Evolutionary conservation across 2,888 invertebrate species (phyloP).

Genomic region (Hydriomena furcata): DNA sequence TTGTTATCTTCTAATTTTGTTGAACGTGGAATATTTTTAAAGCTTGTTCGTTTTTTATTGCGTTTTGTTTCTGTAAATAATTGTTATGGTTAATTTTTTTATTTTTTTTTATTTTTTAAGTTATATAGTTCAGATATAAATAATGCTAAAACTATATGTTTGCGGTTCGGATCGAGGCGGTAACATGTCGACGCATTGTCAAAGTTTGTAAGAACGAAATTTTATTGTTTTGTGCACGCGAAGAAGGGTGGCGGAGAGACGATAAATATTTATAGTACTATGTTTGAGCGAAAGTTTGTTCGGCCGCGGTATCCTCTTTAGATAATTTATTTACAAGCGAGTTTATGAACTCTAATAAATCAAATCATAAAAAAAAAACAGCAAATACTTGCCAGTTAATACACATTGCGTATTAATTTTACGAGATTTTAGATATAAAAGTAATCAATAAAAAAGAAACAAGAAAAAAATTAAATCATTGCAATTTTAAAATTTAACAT

Average conservation of each 20-base stretch:
- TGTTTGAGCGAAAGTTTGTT: conserved; percentile 33
- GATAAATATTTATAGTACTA: conserved; percentile 40
- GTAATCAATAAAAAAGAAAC: too few relatives aligned
- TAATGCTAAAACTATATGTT: conserved; percentile 1
- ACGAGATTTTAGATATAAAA: neutral
- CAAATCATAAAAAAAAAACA: too few relatives aligned
- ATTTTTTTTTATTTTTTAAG: neutral
- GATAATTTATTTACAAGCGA: conserved; percentile 28
- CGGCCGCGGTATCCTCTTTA: conserved; percentile 20
- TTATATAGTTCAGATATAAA: conserved; percentile 9
- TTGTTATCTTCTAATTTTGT: conserved; percentile 27
- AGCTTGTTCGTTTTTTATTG: conserved; percentile 52
- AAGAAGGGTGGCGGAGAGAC: conserved; percentile 44
- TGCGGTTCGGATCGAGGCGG: conserved; percentile 44
- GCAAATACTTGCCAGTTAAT: too few relatives aligned
- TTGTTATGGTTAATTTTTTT: conserved; percentile 32
- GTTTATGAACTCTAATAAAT: too few relatives aligned
- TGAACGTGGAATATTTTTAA: conserved; percentile 43
- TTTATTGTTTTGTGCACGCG: conserved; percentile 39
- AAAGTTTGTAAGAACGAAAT: conserved; percentile 37
- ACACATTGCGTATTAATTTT: too few relatives aligned
- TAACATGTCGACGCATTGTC: conserved; percentile 41
- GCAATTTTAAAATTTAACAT: conserved; percentile 10
- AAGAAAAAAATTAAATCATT: conserved; percentile 1
- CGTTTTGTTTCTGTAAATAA: conserved; percentile 53